phyloP scores from a whole-genome alignment of 2,797 vertebrate genomes.

The Sebastes glaucus region DNA sequence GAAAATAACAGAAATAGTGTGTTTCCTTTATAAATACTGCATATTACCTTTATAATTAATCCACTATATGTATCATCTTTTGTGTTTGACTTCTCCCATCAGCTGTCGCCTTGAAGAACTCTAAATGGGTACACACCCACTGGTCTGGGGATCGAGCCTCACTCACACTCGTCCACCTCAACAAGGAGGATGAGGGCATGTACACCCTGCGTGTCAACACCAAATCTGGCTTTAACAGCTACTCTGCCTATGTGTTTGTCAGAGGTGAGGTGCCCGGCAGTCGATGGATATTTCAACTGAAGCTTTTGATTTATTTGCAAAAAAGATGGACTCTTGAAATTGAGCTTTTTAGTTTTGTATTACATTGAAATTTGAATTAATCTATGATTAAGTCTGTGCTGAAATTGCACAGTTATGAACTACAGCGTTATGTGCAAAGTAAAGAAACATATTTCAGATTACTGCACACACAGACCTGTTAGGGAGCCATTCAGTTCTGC shows the following conservation, averaged over 20 bases:
- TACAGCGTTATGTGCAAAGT: background rate
- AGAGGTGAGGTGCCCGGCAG: slow-evolving; percentile 81
- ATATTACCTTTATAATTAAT: background rate
- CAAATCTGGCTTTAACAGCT: slow-evolving; percentile 93
- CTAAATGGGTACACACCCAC: slow-evolving; percentile 91
- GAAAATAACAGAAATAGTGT: background rate
- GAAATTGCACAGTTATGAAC: background rate
- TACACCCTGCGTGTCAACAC: slow-evolving; percentile 92
- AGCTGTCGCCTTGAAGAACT: slow-evolving; percentile 88
- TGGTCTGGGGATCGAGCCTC: slow-evolving; percentile 93
- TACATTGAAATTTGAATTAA: background rate
- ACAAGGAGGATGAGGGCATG: slow-evolving; percentile 98
- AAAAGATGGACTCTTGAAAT: background rate
- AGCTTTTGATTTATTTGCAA: background rate
- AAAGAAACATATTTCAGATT: background rate
- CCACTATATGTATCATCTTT: background rate
- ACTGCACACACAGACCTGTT: background rate
- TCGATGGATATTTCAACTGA: background rate
- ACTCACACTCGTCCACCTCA: slow-evolving; percentile 92
- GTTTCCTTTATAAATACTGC: background rate
- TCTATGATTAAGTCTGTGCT: background rate
- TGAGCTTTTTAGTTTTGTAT: background rate
- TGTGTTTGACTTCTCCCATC: slow-evolving; percentile 6
- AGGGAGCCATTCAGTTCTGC: background rate
- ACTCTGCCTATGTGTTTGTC: slow-evolving; percentile 94